phyloP scores from a whole-genome alignment of 2,113 vertebrate species.

The Pipra filicauda region DNA sequence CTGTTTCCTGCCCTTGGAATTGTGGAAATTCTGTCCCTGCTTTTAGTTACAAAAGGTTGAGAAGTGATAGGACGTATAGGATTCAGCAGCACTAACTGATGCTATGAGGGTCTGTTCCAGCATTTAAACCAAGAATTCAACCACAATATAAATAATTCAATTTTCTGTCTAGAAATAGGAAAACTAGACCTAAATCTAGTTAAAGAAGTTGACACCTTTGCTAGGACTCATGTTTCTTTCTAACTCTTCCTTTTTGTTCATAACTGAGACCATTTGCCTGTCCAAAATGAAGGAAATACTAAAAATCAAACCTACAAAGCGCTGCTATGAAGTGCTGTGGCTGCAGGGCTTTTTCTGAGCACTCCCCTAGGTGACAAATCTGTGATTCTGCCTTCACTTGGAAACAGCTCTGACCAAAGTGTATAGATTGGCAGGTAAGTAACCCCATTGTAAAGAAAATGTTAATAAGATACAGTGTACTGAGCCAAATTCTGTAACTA shows the following conservation, averaged over 20 bases:
- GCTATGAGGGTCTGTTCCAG: fast-evolving
- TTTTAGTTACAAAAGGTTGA: not conserved
- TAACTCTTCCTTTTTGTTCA: not conserved
- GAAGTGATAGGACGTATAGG: not conserved
- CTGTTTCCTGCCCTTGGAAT: not conserved
- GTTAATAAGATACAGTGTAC: not conserved
- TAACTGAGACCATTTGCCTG: not conserved
- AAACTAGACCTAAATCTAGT: not conserved
- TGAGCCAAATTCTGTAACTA: not conserved
- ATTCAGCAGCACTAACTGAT: not conserved
- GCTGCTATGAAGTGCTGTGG: not conserved
- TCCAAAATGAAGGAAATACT: not conserved
- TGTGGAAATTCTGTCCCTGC: not conserved
- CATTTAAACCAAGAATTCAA: not conserved
- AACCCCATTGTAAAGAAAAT: not conserved
- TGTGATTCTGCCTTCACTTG: not conserved
- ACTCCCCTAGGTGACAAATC: not conserved
- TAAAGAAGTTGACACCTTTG: not conserved
- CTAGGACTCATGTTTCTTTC: not conserved
- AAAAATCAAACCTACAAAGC: not conserved
- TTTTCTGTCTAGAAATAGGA: not conserved
- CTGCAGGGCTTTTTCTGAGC: not conserved
- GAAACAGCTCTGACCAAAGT: not conserved
- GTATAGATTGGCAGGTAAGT: not conserved
- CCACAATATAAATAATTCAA: not conserved